These are phyloP conservation scores for Dynastes tityus DNA, from an alignment of 2,888 invertebrate species.

Conservation along the genomic window DNA sequence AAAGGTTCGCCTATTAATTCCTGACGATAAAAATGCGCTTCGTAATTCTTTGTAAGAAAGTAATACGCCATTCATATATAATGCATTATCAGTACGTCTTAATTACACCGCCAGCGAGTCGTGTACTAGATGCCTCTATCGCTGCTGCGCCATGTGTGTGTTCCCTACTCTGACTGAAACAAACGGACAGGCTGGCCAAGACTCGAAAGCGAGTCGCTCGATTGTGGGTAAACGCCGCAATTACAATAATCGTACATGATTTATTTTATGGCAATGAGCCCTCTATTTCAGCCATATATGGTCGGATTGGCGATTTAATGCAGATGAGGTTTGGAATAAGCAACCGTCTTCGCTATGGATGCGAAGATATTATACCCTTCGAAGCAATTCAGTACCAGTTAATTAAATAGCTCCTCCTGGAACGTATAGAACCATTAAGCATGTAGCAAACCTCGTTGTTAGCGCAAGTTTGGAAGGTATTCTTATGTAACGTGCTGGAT, in stretches of 20 bases:
- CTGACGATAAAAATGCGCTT: not conserved
- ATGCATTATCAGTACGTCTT: slow-evolving; percentile 38
- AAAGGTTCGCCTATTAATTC: not conserved
- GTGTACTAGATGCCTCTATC: slow-evolving; percentile 31
- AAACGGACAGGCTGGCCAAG: slow-evolving; percentile 38
- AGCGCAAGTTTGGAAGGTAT: not conserved
- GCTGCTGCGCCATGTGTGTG: slow-evolving; percentile 24
- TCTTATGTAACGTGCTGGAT: not conserved
- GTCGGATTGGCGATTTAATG: slow-evolving; percentile 40
- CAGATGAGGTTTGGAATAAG: slow-evolving; percentile 39
- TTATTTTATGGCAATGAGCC: slow-evolving; percentile 44
- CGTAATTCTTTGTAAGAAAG: slow-evolving; percentile 10
- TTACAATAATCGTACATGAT: slow-evolving; percentile 52
- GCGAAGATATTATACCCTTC: slow-evolving; percentile 40
- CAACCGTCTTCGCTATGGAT: slow-evolving; percentile 20
- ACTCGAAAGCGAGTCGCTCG: slow-evolving; percentile 34
- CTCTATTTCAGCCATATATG: slow-evolving; percentile 43
- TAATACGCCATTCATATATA: slow-evolving; percentile 28
- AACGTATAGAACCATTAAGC: slow-evolving; percentile 9
- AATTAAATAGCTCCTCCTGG: slow-evolving; percentile 31
- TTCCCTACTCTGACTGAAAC: slow-evolving; percentile 27
- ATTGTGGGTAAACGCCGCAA: slow-evolving; percentile 48
- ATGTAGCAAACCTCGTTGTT: slow-evolving; percentile 1
- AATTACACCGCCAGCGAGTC: slow-evolving; percentile 34
- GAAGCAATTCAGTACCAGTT: slow-evolving; percentile 26